Base-by-base conservation (phyloP, 1,140 invertebrate genomes). In the Drosophila chauvacae region DNA sequence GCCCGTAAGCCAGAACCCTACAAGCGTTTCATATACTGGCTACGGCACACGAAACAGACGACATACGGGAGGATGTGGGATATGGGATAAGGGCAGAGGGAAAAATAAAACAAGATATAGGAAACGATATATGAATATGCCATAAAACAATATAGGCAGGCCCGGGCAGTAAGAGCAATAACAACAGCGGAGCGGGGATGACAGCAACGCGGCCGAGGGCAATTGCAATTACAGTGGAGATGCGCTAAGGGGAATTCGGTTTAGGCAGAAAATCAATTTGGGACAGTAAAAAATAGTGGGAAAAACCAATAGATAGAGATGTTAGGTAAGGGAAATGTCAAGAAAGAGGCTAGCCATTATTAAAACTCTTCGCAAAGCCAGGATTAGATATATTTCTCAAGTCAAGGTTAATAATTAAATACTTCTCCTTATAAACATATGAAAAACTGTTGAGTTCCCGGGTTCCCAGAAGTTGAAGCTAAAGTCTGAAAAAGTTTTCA, bases 141-240 rank as follows among this genome's bases (percentile, higher is more conserved):
- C 84, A 84, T 87, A 87, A 87, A 87, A 87, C 84, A 87, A 87
- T 87, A 87, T 87, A 87, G 84, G 85, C 85, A 84, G 84, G 35
- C 58, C 65, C 37, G 30, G 18, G 33, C 51, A 81, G 62, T 37
- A 71, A 42, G 47, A 71, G 45, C 68, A 75, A 53, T 45, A 74
- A 63, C 55, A 77, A 64, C 59, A 47, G 62, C 53, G 41, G 45
- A 47, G 62, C 53, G 41, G 45, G 26, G 66, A 47, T 50, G 72
- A 75, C 56, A 65, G 50, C 53, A 77, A 60, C 72, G 53, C 71
- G 63, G 26, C 11, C 37, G 63, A 77, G 23, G 62, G 62, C 64
- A 75, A 77, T 76, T 74, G 73, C 68, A 62, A 63, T 37, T 81
- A 86, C 82, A 85, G 81, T 85, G 33, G 14, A 23, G 51, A 73